Evolutionary conservation across 1,140 invertebrate genomes (phyloP).

Genomic region (Zophobas morio): DNA sequence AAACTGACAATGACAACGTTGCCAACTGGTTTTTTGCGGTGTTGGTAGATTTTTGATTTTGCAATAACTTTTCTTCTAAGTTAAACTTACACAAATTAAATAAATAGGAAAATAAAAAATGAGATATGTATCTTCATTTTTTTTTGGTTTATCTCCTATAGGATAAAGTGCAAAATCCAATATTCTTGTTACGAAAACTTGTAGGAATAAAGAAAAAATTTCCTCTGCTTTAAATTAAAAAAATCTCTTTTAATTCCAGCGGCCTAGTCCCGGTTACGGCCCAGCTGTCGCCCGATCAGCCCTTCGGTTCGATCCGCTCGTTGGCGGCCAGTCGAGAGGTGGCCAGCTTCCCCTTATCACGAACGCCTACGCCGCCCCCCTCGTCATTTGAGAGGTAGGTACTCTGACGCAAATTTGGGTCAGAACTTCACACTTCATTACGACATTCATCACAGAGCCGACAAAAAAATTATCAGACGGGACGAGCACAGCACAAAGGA

Average conservation of each 20-base stretch:
- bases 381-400: conserved; percentile 67
- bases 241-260: conserved; percentile 68
- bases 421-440: conserved; percentile 15
- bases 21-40: too few relatives aligned
- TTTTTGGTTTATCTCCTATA: too few relatives aligned
- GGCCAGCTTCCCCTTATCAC: conserved; percentile 83
- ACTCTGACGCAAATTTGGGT: conserved; percentile 11
- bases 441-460: not conserved
- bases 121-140: too few relatives aligned
- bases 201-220: too few relatives aligned
- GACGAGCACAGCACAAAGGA: not conserved
- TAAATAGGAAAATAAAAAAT: too few relatives aligned
- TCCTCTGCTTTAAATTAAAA: not conserved
- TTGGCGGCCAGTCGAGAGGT: conserved; percentile 80
- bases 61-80: too few relatives aligned
- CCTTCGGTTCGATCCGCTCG: conserved; percentile 81
- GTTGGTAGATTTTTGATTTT: too few relatives aligned
- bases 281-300: conserved; percentile 79
- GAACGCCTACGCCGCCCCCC: conserved; percentile 79
- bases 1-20: too few relatives aligned
- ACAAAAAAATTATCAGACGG: not conserved
- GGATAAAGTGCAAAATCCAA: too few relatives aligned
- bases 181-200: too few relatives aligned
- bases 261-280: conserved; percentile 77
- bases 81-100: too few relatives aligned